Evolutionary conservation across 2,797 vertebrate genomes (phyloP).

Genomic region (Allobates femoralis): DNA sequence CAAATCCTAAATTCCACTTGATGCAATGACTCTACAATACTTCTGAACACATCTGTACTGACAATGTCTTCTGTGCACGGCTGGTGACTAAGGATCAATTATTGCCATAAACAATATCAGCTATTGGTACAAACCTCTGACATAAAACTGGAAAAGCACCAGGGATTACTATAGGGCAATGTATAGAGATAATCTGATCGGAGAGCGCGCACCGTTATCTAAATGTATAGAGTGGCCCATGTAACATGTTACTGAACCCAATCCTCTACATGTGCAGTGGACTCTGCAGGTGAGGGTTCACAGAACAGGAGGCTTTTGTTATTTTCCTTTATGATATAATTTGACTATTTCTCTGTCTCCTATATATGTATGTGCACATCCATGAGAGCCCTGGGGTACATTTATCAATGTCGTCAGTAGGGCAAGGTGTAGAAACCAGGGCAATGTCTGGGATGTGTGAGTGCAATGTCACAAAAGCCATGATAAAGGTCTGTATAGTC

Average conservation of each 20-base stretch:
- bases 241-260: neutral
- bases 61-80: neutral
- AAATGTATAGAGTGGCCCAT: conserved; percentile 11
- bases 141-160: neutral
- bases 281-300: neutral
- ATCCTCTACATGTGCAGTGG: neutral
- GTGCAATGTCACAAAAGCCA: neutral
- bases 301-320: neutral
- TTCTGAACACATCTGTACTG: neutral
- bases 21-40: conserved; percentile 21
- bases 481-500: neutral
- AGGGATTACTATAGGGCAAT: neutral
- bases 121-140: neutral
- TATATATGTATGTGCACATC: neutral
- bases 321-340: neutral
- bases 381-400: neutral
- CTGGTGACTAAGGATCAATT: neutral
- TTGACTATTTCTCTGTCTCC: neutral
- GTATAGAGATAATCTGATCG: neutral
- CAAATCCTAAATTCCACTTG: neutral
- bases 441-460: neutral
- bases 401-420: neutral
- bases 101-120: neutral
- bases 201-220: conserved; percentile 32
- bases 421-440: neutral